Conservation (phyloP, 1,140 invertebrate genomes). For the Solenopsis fugax region DNA sequence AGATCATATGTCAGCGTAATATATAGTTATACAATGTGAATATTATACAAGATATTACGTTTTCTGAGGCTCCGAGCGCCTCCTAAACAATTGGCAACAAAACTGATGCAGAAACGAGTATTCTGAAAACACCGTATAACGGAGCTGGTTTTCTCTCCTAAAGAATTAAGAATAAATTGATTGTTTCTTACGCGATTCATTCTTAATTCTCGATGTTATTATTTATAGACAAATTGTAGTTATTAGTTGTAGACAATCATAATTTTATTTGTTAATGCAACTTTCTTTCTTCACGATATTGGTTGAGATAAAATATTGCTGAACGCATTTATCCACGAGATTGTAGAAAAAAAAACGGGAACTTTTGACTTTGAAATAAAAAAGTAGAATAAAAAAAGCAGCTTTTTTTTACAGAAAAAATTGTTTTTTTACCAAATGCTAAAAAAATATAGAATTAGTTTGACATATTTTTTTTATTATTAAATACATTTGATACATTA, state of each 20-base stretch:
- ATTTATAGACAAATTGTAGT: no score
- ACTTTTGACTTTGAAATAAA: no score
- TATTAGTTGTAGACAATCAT: no score
- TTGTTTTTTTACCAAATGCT: no score
- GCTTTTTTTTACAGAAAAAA: no score
- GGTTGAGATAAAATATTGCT: background rate
- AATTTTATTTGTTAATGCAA: background rate
- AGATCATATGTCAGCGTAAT: background rate
- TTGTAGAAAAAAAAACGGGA: no score
- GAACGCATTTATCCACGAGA: no score
- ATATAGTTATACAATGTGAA: background rate
- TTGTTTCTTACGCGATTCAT: background rate
- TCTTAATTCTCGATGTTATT: background rate
- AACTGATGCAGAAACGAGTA: background rate
- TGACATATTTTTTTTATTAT: no score
- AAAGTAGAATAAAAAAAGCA: no score
- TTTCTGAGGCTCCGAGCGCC: background rate
- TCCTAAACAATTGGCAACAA: background rate
- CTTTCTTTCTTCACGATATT: background rate
- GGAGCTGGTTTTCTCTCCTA: background rate
- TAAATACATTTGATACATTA: no score
- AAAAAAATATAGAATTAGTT: no score
- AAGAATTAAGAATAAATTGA: background rate
- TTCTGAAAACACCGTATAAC: background rate
- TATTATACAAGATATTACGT: background rate